Base-by-base conservation (phyloP, 2,113 vertebrate species). In the Baryphthengus martii region DNA sequence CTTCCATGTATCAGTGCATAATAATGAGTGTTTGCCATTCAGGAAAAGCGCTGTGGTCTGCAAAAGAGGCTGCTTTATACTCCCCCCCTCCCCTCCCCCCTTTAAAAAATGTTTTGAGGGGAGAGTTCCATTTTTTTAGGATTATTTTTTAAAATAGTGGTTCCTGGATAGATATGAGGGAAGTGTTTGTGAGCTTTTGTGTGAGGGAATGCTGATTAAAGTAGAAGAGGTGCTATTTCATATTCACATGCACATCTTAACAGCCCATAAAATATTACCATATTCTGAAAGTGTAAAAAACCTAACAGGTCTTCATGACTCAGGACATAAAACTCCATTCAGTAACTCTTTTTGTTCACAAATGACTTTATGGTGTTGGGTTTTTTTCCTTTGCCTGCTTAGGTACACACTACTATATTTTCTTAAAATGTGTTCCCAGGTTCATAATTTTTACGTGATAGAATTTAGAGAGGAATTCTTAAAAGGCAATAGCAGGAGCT, bases 1-100 rank as follows among this genome's bases (percentile, higher is more conserved):
- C 37, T 39, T 97, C 93, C 97, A 95, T 82, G 85, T 97, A 97
- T 96, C 90, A 85, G 79, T 78, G 87, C 94, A 97, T 97, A 92
- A 84, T 97, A 98, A 98, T 97, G 95, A 97, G 94, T 31, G 55
- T 95, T 98, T 97, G 93, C 53, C 65, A 71, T 94, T 96, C 95
- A 89, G 67, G 85, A 83, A 96, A 98, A 97, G 62, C 97, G 96
- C 96, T 97, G 89, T 74, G 59, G 49, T 97, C 91, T 97, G 94
- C 96, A 97, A 90, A 97, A 97, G 45, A 88, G 67, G 67, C 75
- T 88, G 53, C 83, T 94, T 93, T 52, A 68, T 95, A 74, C n/a
- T n/a, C n/a, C n/a, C n/a, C n/a, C n/a, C n/a, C n/a, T n/a, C n/a
- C n/a, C n/a, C n/a, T n/a, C n/a, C n/a, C n/a, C n/a, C n/a, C n/a